A percentile compares a stretch with the other conserved stretches of the same genome.
Conservation (phyloP, 2,888 invertebrate species). For the Galerucella nymphaeae region DNA sequence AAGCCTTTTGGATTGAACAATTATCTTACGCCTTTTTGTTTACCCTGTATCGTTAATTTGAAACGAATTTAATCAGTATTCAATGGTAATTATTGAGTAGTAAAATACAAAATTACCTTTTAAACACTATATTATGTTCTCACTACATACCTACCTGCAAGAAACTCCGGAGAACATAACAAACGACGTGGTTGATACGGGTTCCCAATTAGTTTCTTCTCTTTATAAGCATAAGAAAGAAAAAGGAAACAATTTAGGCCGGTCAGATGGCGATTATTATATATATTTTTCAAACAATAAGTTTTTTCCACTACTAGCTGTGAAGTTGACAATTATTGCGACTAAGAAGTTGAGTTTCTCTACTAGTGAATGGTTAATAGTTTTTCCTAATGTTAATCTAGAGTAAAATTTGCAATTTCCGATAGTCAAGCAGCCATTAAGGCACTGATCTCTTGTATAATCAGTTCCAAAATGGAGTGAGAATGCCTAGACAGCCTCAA, state of each 20-base stretch:
- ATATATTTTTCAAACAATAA: not conserved
- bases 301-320: too few relatives aligned
- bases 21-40: not conserved
- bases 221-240: constrained; percentile 22
- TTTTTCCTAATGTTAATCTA: too few relatives aligned
- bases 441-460: too few relatives aligned
- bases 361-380: too few relatives aligned
- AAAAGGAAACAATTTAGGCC: constrained; percentile 8
- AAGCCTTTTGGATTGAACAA: too few relatives aligned
- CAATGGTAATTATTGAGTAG: constrained; percentile 26
- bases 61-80: constrained; percentile 12
- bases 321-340: too few relatives aligned
- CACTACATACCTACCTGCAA: constrained; percentile 25
- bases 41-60: not conserved
- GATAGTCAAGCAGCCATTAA: too few relatives aligned
- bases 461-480: too few relatives aligned
- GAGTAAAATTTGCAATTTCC: too few relatives aligned
- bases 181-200: constrained; percentile 34
- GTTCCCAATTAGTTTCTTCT: constrained; percentile 30
- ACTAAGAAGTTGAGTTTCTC: too few relatives aligned
- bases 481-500: too few relatives aligned
- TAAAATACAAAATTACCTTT: constrained; percentile 20
- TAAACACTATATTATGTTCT: constrained; percentile 32
- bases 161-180: constrained; percentile 32
- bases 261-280: not conserved